Conservation (phyloP, 2,888 invertebrate genomes). For the Papilio gigon region DNA sequence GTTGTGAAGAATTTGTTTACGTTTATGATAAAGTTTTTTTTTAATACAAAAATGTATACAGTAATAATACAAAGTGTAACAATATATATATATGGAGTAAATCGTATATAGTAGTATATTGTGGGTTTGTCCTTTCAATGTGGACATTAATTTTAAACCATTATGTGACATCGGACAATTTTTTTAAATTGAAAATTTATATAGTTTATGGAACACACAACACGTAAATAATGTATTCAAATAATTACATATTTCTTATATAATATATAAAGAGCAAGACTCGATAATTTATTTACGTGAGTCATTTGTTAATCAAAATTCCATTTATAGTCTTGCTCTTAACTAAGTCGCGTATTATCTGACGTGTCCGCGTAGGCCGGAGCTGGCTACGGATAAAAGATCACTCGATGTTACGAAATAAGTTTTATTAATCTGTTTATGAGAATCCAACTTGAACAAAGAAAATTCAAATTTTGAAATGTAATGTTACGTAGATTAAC, state of each 20-base stretch:
- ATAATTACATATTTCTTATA: background rate
- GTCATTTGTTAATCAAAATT: constrained; percentile 61
- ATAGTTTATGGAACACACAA: background rate
- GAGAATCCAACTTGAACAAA: background rate
- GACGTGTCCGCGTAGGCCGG: constrained; percentile 28
- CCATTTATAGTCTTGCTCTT: constrained; percentile 61
- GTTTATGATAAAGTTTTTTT: background rate
- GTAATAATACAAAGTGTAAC: no score
- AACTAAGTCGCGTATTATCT: constrained; percentile 24
- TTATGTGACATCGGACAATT: no score
- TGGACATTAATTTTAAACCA: no score
- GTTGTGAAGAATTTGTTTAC: background rate
- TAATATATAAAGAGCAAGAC: background rate
- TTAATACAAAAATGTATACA: no score
- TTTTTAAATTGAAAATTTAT: background rate
- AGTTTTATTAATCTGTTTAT: background rate
- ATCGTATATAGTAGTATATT: no score
- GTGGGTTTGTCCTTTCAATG: no score
- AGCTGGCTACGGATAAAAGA: constrained; percentile 25
- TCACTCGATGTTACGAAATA: background rate
- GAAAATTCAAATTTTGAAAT: background rate
- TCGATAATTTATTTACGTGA: constrained; percentile 49
- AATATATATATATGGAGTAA: no score
- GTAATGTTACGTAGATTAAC: no score
- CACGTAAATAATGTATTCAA: background rate